Evolutionary conservation across 2,113 vertebrate genomes (phyloP).

Genomic region (Eublepharis macularius): DNA sequence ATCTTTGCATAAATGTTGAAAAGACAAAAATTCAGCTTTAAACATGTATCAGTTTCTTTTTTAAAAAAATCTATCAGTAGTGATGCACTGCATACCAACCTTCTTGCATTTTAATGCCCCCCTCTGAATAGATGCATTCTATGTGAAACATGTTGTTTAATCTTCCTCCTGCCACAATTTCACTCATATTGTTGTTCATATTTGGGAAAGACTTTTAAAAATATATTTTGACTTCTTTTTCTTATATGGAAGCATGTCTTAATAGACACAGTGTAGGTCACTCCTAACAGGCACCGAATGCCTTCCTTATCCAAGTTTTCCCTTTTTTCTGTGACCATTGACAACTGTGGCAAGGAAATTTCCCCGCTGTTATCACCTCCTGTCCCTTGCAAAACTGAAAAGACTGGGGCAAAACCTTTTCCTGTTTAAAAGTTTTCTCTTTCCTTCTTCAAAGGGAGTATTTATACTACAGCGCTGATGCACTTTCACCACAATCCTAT

Average conservation of each 20-base stretch:
- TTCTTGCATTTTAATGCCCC: background rate
- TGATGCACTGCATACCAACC: background rate
- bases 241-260: background rate
- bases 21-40: background rate
- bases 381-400: background rate
- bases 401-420: background rate
- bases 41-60: background rate
- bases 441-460: too few relatives aligned
- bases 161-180: background rate
- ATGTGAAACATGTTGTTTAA: background rate
- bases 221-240: background rate
- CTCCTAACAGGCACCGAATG: too few relatives aligned
- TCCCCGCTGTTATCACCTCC: background rate
- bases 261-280: background rate
- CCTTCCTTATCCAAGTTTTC: background rate
- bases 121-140: background rate
- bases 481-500: too few relatives aligned
- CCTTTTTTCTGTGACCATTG: background rate
- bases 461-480: background rate
- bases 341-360: background rate
- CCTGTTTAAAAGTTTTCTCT: background rate
- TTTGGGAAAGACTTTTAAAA: background rate
- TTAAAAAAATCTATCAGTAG: background rate
- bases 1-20: background rate
- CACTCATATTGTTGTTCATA: too few relatives aligned